Evolutionary conservation across 1,140 invertebrate genomes (phyloP).

Genomic region (Bombus impatiens): DNA sequence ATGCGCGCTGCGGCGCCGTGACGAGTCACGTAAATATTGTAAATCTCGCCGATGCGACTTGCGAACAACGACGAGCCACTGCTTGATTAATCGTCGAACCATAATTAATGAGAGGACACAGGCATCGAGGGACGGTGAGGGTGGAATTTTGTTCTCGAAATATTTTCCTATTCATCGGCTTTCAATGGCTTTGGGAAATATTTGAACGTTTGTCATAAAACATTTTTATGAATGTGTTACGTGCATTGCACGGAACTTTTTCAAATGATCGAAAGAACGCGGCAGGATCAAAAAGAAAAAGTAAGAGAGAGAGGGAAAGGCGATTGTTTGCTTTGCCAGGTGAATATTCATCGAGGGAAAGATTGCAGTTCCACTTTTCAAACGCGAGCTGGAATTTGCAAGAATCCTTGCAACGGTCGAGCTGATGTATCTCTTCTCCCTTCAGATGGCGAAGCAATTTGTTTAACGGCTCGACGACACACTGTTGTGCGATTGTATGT

Average conservation of each 20-base stretch:
- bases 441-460: slow-evolving; percentile 12
- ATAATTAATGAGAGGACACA: slow-evolving; percentile 13
- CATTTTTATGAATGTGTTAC: not conserved
- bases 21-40: slow-evolving; percentile 44
- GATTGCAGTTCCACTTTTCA: slow-evolving; percentile 26
- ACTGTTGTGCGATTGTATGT: not conserved
- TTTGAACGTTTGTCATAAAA: not conserved
- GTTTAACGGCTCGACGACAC: slow-evolving; percentile 20
- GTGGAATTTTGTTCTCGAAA: not conserved
- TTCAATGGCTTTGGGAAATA: not conserved
- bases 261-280: not conserved
- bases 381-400: not conserved
- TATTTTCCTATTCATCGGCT: slow-evolving; percentile 16
- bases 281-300: not conserved
- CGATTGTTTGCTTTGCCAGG: not conserved
- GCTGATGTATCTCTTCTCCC: not conserved
- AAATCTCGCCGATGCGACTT: slow-evolving; percentile 37
- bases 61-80: slow-evolving; percentile 10
- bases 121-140: too few species aligned
- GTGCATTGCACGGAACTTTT: too few species aligned
- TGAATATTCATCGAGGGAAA: slow-evolving; percentile 28
- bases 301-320: not conserved
- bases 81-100: slow-evolving; percentile 27
- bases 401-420: slow-evolving; percentile 6
- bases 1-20: not conserved